Evolutionary conservation across 2,888 invertebrate species (phyloP).

Genomic region (Coremacera marginata): DNA sequence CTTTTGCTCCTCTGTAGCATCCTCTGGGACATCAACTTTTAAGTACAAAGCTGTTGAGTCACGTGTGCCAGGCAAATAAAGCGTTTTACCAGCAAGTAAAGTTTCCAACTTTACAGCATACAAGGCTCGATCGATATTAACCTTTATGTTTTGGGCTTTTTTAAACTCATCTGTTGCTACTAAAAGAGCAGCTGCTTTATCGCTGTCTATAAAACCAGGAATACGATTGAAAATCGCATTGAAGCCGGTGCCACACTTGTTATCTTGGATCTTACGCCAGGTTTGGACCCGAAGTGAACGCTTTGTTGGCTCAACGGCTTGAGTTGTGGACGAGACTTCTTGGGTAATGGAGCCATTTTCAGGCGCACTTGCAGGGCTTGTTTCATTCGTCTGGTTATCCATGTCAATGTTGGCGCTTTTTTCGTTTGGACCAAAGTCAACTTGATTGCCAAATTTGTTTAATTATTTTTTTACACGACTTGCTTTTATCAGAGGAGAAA

Average conservation of each 20-base stretch:
- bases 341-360: slow-evolving; percentile 62
- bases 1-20: slow-evolving; percentile 70
- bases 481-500: slow-evolving; percentile 46
- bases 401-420: slow-evolving; percentile 48
- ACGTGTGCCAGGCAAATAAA: slow-evolving; percentile 84
- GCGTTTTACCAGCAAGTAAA: slow-evolving; percentile 76
- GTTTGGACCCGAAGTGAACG: slow-evolving; percentile 79
- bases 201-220: slow-evolving; percentile 82
- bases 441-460: background rate
- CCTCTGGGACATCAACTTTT: slow-evolving; percentile 77
- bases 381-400: slow-evolving; percentile 60
- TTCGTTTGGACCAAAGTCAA: background rate
- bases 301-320: slow-evolving; percentile 75
- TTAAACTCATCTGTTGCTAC: slow-evolving; percentile 81
- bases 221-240: slow-evolving; percentile 83
- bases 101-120: slow-evolving; percentile 77
- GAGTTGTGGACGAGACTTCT: slow-evolving; percentile 68
- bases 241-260: slow-evolving; percentile 75
- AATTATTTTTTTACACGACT: background rate
- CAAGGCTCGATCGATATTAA: slow-evolving; percentile 88
- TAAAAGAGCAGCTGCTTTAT: slow-evolving; percentile 79
- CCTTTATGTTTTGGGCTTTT: slow-evolving; percentile 75
- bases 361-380: slow-evolving; percentile 51
- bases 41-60: slow-evolving; percentile 80
- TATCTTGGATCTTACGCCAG: slow-evolving; percentile 83